Percentiles rank a stretch among this genome's conserved stretches.
Evolutionary conservation across 2,888 invertebrate species (phyloP).

Genomic region (Endomychus coccineus): DNA sequence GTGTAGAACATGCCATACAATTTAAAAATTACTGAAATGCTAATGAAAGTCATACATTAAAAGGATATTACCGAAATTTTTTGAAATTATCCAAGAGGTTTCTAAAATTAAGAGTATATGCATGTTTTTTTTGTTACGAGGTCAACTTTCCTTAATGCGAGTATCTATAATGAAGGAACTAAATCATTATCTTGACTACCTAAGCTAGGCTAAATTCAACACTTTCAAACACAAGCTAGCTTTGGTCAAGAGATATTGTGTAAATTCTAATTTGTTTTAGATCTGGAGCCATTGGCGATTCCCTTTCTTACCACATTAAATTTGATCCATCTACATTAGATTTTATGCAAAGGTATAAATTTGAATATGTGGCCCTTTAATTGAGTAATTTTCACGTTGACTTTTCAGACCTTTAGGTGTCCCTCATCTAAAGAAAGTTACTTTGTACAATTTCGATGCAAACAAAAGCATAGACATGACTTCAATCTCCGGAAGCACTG

Average conservation of each 20-base stretch:
- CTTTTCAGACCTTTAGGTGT: slow-evolving; percentile 72
- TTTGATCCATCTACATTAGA: slow-evolving; percentile 63
- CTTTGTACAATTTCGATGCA: slow-evolving; percentile 76
- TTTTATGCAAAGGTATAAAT: slow-evolving; percentile 58
- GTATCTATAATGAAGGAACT: no score
- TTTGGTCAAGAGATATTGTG: slow-evolving; percentile 5
- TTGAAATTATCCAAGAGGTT: no score
- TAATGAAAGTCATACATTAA: no score
- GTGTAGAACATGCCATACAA: no score
- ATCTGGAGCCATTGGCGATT: slow-evolving; percentile 26
- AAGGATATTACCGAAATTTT: no score
- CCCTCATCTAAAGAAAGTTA: slow-evolving; percentile 79
- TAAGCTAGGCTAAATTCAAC: no score
- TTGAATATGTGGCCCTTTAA: no score
- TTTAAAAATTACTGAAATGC: no score
- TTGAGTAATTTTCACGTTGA: slow-evolving; percentile 6
- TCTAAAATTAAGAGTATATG: no score
- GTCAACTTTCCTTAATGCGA: no score
- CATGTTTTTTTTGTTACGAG: no score
- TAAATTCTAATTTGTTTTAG: slow-evolving; percentile 14
- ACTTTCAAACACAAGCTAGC: slow-evolving; percentile 4
- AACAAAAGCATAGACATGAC: slow-evolving; percentile 85
- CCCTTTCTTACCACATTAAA: slow-evolving; percentile 45
- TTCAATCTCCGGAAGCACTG: slow-evolving; percentile 89
- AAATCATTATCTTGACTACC: no score